Base-by-base conservation (phyloP, 2,113 vertebrate species). In the Indicator indicator region DNA sequence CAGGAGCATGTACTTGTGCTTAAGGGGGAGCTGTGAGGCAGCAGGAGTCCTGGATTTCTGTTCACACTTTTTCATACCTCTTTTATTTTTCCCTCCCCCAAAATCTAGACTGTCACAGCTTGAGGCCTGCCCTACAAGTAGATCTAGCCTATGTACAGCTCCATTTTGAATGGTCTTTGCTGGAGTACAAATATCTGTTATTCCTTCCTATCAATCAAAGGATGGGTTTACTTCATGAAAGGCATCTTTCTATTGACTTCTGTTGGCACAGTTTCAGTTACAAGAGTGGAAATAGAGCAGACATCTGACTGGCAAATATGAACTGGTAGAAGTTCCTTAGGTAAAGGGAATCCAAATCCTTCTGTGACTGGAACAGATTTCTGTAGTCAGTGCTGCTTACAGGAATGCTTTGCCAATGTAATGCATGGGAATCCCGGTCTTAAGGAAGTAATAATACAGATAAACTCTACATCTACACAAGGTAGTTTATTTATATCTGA, bases 161-260 rank as follows among this genome's bases (percentile, higher is more conserved):
- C 14, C 50, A 20, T 8, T 83, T 44, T 6, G 70, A 69, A 42
- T 19, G 30, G 88, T 13, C 32, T 1, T 0, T 10, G 30, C 26
- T 70, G 87, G 33, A 60, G 71, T 68, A 16, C 6, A 81, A 54
- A 80, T 36, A 58, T 1, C 33, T 77, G n/a, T 28, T 60, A 80
- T n/a, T 15, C 21, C 52, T 71, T 88, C 46, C 83, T 69, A 75
- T 71, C 75, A 91, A 28, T 76, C 90, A 86, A 55, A 6, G 28
- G 77, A 56, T 27, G 17, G 36, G 33, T 93, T 88, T 67, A n/a
- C n/a, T 83, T 88, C 85, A 90, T 86, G 76, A 91, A 87, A 91
- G 36, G 15, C 21, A 46, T 80, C 60, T 73, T 63, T 20, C 14
- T 42, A 46, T 56, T 77, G 85, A 74, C 12, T 94, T 68, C 38